phyloP scores from a whole-genome alignment of 2,113 vertebrate genomes.

The Semicossyphus pulcher region DNA sequence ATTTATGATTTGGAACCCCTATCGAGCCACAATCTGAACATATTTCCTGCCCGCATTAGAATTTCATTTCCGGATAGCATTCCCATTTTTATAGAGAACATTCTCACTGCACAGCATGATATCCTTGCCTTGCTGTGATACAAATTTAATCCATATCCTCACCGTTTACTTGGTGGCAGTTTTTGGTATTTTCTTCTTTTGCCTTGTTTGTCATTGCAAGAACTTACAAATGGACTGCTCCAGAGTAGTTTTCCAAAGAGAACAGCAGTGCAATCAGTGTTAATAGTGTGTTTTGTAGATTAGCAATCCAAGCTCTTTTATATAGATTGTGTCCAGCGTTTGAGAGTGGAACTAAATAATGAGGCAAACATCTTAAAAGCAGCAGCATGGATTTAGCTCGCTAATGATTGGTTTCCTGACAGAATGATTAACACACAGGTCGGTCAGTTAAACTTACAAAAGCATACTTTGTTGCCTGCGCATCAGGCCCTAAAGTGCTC shows the following conservation, averaged over 20 bases:
- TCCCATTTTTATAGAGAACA: conserved; percentile 6
- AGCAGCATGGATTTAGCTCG: conserved; percentile 30
- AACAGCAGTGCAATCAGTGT: conserved; percentile 12
- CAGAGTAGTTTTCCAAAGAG: background rate
- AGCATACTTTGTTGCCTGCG: conserved; percentile 41
- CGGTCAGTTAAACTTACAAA: conserved; percentile 55
- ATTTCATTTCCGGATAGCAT: background rate
- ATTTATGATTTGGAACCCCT: background rate
- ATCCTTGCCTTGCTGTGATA: conserved; percentile 1
- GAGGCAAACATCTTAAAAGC: conserved; percentile 42
- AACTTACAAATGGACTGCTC: conserved; percentile 8
- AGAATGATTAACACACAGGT: conserved; percentile 52
- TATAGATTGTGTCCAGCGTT: background rate
- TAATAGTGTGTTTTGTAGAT: conserved; percentile 12
- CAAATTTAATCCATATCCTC: conserved; percentile 6
- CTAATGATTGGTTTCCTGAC: conserved; percentile 56
- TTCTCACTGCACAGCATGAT: background rate
- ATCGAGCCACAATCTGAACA: conserved; percentile 2
- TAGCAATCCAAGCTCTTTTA: conserved; percentile 32
- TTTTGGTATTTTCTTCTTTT: background rate
- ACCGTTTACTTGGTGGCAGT: background rate
- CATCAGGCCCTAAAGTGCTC: conserved; percentile 50
- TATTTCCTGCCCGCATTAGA: background rate
- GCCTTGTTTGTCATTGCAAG: background rate
- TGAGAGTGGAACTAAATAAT: conserved; percentile 39